phyloP scores from a whole-genome alignment of 2,888 invertebrate genomes.

The Dicranocentrus wangi region DNA sequence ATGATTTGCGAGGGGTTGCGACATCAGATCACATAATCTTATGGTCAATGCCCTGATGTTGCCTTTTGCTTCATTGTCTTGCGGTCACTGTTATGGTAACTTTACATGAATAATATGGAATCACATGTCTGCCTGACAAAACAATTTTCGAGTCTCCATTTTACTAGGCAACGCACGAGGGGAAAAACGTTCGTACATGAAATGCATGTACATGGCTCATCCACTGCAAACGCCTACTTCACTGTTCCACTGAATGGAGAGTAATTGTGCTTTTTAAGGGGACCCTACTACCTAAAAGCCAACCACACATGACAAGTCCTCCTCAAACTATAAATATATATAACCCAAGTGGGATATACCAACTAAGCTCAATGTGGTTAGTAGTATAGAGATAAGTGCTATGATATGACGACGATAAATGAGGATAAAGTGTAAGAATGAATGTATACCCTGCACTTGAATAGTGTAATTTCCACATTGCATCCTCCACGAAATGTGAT shows the following conservation, averaged over 20 bases:
- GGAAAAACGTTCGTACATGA: neutral
- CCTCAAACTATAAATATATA: no score
- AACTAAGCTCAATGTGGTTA: no score
- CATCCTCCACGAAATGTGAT: no score
- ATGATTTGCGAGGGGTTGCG: constrained; percentile 52
- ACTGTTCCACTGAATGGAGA: constrained; percentile 6
- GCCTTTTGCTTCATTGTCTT: constrained; percentile 39
- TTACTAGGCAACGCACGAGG: neutral
- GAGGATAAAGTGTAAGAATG: neutral
- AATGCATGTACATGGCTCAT: constrained; percentile 20
- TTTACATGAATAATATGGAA: constrained; percentile 1
- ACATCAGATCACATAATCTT: constrained; percentile 50
- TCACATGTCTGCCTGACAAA: constrained; percentile 20
- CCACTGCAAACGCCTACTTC: constrained; percentile 53
- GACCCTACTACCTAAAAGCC: no score
- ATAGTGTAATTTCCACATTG: constrained; percentile 20
- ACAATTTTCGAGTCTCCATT: constrained; percentile 9
- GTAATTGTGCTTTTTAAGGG: neutral
- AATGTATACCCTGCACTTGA: no score
- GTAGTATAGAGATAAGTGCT: no score
- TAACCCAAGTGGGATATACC: no score
- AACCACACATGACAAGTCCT: no score
- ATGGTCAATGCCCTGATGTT: constrained; percentile 60
- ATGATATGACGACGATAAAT: no score
- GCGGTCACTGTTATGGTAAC: constrained; percentile 60